These are phyloP conservation scores for Synergus laeviventris DNA, from an alignment of 2,888 invertebrate genomes.

Conservation along the genomic window DNA sequence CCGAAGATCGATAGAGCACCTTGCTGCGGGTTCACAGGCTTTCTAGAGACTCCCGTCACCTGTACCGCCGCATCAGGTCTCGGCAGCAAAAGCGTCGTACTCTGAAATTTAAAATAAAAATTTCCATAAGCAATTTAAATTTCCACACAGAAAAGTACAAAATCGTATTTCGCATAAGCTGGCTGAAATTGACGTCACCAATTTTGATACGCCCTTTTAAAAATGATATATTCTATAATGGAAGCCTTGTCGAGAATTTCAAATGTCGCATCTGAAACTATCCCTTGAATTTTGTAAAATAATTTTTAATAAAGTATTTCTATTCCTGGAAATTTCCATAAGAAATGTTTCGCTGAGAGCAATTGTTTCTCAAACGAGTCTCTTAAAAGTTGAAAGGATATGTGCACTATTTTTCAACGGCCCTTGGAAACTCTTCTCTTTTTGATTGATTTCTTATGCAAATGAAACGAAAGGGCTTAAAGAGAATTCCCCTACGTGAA, in stretches of 20 bases:
- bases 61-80: slow-evolving; percentile 37
- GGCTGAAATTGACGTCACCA: slow-evolving; percentile 30
- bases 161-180: slow-evolving; percentile 33
- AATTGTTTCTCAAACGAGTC: neutral
- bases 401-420: neutral
- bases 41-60: slow-evolving; percentile 33
- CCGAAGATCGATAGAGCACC: slow-evolving; percentile 37
- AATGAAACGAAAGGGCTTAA: neutral
- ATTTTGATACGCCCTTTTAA: slow-evolving; percentile 20
- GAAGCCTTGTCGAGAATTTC: neutral
- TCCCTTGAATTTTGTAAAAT: neutral
- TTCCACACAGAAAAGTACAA: slow-evolving; percentile 31
- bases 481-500: neutral
- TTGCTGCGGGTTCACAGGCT: slow-evolving; percentile 32
- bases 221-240: neutral
- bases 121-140: slow-evolving; percentile 39
- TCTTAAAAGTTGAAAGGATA: neutral
- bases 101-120: slow-evolving; percentile 39
- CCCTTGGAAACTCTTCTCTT: neutral
- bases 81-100: slow-evolving; percentile 34
- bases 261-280: neutral
- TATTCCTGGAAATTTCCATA: neutral
- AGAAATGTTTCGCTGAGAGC: neutral
- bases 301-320: neutral
- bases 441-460: slow-evolving; percentile 13